phyloP scores from a whole-genome alignment of 1,140 invertebrate genomes.

The Saccostrea glomerata region DNA sequence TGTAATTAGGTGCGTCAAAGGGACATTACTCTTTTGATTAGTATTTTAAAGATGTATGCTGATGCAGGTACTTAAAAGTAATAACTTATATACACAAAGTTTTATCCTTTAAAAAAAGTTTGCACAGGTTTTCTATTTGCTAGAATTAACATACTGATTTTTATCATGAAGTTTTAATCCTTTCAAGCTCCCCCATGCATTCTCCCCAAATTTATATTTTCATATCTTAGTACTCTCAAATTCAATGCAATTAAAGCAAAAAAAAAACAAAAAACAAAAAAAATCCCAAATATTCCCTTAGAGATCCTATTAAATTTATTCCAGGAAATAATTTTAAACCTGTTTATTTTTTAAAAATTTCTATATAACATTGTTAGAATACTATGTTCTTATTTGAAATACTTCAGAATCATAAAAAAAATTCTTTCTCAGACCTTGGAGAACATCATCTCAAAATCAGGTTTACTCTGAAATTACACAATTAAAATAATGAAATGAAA shows the following conservation, averaged over 20 bases:
- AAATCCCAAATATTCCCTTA: too few relatives aligned
- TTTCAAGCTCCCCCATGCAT: not conserved
- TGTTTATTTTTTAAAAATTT: too few relatives aligned
- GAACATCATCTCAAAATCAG: constrained; percentile 7
- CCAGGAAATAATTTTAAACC: too few relatives aligned
- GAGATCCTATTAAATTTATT: too few relatives aligned
- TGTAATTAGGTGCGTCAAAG: not conserved
- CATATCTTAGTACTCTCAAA: too few relatives aligned
- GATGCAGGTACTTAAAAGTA: too few relatives aligned
- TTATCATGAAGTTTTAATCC: not conserved
- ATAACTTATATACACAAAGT: too few relatives aligned
- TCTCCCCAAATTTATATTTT: not conserved
- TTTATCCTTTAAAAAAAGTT: too few relatives aligned
- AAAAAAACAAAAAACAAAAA: too few relatives aligned
- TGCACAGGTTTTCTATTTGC: too few relatives aligned
- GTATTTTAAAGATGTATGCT: not conserved
- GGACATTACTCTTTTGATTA: not conserved
- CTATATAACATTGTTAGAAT: not conserved
- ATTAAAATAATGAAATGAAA: constrained; percentile 37
- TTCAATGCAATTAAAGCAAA: too few relatives aligned
- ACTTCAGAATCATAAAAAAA: not conserved
- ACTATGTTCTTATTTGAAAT: not conserved
- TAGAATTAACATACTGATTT: not conserved
- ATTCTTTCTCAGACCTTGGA: not conserved
- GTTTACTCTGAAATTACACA: constrained; percentile 29